Percentiles rank a stretch among this genome's conserved stretches.
phyloP scores from a whole-genome alignment of 2,113 vertebrate genomes.

The Globicephala melas region DNA sequence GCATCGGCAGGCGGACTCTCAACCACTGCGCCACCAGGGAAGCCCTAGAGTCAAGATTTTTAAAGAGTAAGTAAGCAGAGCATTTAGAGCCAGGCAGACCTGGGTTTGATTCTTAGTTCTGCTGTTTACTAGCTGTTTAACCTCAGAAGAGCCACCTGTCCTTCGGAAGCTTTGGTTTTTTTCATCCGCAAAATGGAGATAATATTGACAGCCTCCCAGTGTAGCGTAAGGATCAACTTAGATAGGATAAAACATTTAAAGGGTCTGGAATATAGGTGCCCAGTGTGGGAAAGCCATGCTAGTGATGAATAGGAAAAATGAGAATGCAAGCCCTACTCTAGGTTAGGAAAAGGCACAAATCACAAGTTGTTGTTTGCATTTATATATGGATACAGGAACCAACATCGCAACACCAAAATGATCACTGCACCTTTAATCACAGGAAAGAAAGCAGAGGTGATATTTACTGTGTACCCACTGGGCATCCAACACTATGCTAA shows the following conservation, averaged over 20 bases:
- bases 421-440: not conserved
- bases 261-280: not conserved
- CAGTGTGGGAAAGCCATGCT: not conserved
- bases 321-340: too few species aligned
- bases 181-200: not conserved
- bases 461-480: not conserved
- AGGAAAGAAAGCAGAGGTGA: not conserved
- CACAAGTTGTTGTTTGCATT: not conserved
- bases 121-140: not conserved
- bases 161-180: not conserved
- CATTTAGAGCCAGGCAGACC: not conserved
- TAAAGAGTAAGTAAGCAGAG: not conserved
- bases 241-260: not conserved
- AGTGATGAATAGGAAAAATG: not conserved
- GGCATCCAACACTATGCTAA: too few species aligned
- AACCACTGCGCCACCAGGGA: too few species aligned
- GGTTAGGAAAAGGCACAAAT: not conserved
- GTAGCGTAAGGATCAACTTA: too few species aligned
- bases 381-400: not conserved
- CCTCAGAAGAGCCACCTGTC: not conserved
- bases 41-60: not conserved
- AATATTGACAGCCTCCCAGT: not conserved
- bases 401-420: not conserved
- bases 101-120: not conserved
- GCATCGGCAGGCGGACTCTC: too few species aligned